Evolutionary conservation across 2,113 vertebrate species (phyloP).

Genomic region (Galbula dea): DNA sequence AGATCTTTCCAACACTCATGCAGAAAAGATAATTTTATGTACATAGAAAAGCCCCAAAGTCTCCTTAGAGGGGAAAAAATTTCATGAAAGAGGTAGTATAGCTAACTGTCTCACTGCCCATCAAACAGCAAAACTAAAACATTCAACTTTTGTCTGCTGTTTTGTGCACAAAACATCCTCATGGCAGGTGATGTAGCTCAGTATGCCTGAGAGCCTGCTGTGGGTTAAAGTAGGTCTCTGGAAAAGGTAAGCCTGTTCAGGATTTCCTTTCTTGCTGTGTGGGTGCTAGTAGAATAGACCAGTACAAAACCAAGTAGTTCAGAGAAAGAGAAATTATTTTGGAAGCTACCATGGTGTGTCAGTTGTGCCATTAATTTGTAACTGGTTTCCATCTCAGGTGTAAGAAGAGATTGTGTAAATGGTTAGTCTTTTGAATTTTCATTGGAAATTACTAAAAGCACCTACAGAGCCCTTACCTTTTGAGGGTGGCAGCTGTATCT

Average conservation of each 20-base stretch:
- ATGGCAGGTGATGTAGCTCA: neutral
- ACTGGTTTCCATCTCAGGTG: neutral
- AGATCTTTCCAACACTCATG: neutral
- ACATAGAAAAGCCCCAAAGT: neutral
- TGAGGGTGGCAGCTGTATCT: neutral
- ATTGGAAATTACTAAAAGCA: neutral
- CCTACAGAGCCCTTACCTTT: neutral
- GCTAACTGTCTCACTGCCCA: neutral
- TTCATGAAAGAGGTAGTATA: neutral
- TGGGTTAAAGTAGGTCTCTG: neutral
- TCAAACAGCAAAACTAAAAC: neutral
- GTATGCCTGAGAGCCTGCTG: neutral
- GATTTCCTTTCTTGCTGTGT: neutral
- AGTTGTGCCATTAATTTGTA: neutral
- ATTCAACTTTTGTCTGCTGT: neutral
- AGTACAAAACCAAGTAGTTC: neutral
- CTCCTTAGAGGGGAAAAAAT: neutral
- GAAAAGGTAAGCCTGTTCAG: neutral
- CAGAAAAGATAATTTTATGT: neutral
- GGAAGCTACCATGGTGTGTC: neutral
- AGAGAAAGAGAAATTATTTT: neutral
- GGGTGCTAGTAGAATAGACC: neutral
- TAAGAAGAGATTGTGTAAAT: neutral
- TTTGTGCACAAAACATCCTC: neutral
- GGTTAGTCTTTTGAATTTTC: neutral